A percentile compares a stretch with the other conserved stretches of the same genome.
Conservation (phyloP, 1,140 invertebrate genomes). For the Drosophila persimilis region DNA sequence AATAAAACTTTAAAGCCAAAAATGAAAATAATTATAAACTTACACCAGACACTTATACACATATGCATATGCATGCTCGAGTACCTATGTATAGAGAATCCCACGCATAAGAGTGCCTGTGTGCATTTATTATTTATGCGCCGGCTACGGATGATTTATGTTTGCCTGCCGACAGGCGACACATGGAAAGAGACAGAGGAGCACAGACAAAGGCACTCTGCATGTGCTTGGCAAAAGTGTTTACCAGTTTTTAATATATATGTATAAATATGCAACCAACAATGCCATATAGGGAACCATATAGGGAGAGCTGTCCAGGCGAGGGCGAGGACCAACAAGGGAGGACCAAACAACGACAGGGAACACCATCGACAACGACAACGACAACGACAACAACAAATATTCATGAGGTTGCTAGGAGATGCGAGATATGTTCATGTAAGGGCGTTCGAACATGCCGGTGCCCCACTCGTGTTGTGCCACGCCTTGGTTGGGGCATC, state of each 20-base stretch:
- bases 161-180: slow-evolving; percentile 46
- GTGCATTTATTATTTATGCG: slow-evolving; percentile 49
- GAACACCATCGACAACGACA: slow-evolving; percentile 2
- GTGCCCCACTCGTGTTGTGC: no score
- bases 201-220: slow-evolving; percentile 26
- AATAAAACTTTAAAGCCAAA: not conserved
- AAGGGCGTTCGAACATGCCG: slow-evolving; percentile 1
- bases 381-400: slow-evolving; percentile 13
- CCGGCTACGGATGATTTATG: slow-evolving; percentile 46
- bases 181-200: slow-evolving; percentile 42
- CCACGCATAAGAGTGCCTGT: not conserved
- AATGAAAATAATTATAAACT: slow-evolving; percentile 12
- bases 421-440: slow-evolving; percentile 7
- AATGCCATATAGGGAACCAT: slow-evolving; percentile 19
- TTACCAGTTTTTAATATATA: slow-evolving; percentile 49
- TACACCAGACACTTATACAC: not conserved
- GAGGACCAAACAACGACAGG: slow-evolving; percentile 24
- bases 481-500: slow-evolving; percentile 15
- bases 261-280: slow-evolving; percentile 50
- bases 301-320: not conserved
- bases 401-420: slow-evolving; percentile 35
- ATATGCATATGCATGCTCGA: not conserved
- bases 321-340: slow-evolving; percentile 18
- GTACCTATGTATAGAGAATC: not conserved
- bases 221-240: slow-evolving; percentile 48